Percentiles rank a stretch among this genome's conserved stretches.
phyloP scores from a whole-genome alignment of 2,113 vertebrate genomes.

The Psilopsiagon aymara region DNA sequence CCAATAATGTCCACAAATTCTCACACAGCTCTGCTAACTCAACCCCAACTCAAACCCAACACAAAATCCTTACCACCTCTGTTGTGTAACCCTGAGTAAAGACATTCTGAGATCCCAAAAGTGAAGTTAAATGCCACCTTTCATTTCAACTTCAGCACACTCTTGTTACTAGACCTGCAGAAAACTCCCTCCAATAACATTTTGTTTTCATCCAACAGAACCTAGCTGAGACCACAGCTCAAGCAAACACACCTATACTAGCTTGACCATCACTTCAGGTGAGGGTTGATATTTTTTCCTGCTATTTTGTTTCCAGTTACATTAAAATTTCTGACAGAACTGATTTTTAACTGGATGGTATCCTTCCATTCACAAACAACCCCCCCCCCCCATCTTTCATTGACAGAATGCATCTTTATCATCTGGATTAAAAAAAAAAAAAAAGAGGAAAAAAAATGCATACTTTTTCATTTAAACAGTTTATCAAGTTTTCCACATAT shows the following conservation, averaged over 20 bases:
- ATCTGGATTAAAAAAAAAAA: neutral
- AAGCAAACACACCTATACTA: neutral
- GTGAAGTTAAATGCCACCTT: neutral
- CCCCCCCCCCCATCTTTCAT: neutral
- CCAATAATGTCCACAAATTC: neutral
- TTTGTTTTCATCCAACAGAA: neutral
- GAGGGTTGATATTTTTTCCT: neutral
- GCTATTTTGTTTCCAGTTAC: neutral
- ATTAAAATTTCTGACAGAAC: neutral
- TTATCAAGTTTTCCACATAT: slow-evolving; percentile 86
- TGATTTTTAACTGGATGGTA: neutral
- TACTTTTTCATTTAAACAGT: slow-evolving; percentile 94
- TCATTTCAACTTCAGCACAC: neutral
- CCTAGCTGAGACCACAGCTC: neutral
- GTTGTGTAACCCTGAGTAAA: neutral
- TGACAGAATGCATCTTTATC: neutral
- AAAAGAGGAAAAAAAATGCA: neutral
- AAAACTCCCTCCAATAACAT: neutral
- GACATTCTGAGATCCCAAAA: neutral
- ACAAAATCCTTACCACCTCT: neutral
- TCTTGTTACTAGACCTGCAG: neutral
- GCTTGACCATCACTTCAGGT: neutral
- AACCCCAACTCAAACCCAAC: neutral
- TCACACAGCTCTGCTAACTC: neutral
- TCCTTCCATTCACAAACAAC: neutral